phyloP scores from a whole-genome alignment of 2,113 vertebrate genomes.

The Pionites leucogaster region DNA sequence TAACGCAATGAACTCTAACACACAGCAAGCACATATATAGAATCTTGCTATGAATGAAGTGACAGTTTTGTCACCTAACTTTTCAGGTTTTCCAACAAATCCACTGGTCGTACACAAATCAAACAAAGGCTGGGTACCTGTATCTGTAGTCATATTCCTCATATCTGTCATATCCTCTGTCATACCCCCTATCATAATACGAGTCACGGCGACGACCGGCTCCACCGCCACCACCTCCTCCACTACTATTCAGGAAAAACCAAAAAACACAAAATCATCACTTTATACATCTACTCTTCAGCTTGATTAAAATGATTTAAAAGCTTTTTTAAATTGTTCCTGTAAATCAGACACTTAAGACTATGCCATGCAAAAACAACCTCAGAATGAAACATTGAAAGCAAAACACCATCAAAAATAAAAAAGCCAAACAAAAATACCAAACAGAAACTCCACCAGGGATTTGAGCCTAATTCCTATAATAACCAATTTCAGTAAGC shows the following conservation, averaged over 20 bases:
- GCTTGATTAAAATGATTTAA: not conserved
- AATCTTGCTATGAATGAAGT: not conserved
- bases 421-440: not conserved
- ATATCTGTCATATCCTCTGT: constrained; percentile 88
- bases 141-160: constrained; percentile 92
- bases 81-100: not conserved
- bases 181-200: constrained; percentile 86
- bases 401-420: not conserved
- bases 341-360: not conserved
- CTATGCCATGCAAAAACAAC: not conserved
- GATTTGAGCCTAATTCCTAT: not conserved
- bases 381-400: not conserved
- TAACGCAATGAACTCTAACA: not conserved
- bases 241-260: constrained; percentile 59
- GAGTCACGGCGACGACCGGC: constrained; percentile 85
- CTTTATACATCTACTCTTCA: not conserved
- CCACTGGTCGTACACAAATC: not conserved
- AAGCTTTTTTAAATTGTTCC: not conserved
- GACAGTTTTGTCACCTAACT: not conserved
- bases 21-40: rapidly evolving
- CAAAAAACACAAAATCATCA: not conserved
- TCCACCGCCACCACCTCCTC: constrained; percentile 76
- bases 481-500: not conserved
- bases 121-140: constrained; percentile 73
- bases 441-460: not conserved